Evolutionary conservation across 1,140 invertebrate genomes (phyloP).

Genomic region (Cardiocondyla obscurior): DNA sequence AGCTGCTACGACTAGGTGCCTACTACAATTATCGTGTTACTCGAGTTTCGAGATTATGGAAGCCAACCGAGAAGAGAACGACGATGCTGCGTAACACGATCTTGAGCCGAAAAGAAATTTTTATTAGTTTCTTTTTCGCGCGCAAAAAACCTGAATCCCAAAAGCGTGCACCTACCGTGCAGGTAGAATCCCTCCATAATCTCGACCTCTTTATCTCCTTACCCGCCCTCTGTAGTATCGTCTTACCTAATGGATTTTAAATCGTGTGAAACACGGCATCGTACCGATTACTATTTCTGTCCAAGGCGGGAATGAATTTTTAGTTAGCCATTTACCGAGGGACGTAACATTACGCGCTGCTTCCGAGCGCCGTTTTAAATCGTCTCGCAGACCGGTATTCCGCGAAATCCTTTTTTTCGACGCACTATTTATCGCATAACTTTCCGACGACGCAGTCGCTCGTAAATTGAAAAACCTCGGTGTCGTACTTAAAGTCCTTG

Average conservation of each 20-base stretch:
- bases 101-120: slow-evolving; percentile 15
- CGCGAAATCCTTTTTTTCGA: neutral
- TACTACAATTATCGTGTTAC: neutral
- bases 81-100: slow-evolving; percentile 19
- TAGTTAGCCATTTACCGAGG: neutral
- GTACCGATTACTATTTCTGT: slow-evolving; percentile 5
- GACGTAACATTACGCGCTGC: neutral
- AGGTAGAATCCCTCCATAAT: slow-evolving; percentile 32
- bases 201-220: slow-evolving; percentile 5
- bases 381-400: neutral
- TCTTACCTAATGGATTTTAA: slow-evolving; percentile 42
- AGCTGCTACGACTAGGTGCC: neutral
- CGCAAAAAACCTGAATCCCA: slow-evolving; percentile 11
- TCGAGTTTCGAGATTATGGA: neutral
- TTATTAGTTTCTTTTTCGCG: slow-evolving; percentile 13
- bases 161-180: slow-evolving; percentile 18
- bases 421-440: slow-evolving; percentile 48
- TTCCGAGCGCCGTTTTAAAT: neutral
- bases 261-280: slow-evolving; percentile 25
- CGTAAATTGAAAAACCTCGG: slow-evolving; percentile 38
- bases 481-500: slow-evolving; percentile 28
- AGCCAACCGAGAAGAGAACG: neutral
- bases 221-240: slow-evolving; percentile 1
- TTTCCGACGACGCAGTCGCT: slow-evolving; percentile 33
- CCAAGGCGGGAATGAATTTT: neutral